A percentile compares a stretch with the other conserved stretches of the same genome.
These are phyloP conservation scores for Villa cingulata DNA, from an alignment of 2,888 invertebrate genomes.

Conservation along the genomic window DNA sequence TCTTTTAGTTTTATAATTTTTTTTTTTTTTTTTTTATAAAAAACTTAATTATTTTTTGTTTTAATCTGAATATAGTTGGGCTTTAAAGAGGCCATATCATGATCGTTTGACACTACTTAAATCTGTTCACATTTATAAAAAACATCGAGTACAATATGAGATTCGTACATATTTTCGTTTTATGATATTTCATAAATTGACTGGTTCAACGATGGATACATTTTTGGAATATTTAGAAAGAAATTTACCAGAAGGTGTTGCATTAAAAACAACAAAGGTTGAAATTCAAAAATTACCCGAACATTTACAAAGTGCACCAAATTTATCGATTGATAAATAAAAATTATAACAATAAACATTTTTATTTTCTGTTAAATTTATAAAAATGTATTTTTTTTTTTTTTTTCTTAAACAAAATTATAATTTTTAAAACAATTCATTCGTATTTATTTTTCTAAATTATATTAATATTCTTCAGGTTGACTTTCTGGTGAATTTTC, in stretches of 20 bases:
- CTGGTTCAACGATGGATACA: conserved; percentile 91
- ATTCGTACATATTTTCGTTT: conserved; percentile 81
- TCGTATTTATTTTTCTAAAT: too few relatives aligned
- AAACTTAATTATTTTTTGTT: background rate
- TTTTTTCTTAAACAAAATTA: too few relatives aligned
- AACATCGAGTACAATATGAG: conserved; percentile 93
- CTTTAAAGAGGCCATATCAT: conserved; percentile 55
- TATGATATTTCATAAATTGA: conserved; percentile 68
- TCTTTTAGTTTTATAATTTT: conserved; percentile 1
- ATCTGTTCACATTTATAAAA: conserved; percentile 81
- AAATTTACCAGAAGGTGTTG: conserved; percentile 95
- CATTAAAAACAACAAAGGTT: conserved; percentile 77
- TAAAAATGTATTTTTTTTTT: too few relatives aligned
- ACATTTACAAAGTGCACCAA: conserved; percentile 39
- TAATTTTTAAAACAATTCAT: too few relatives aligned
- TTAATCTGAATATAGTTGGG: conserved; percentile 43
- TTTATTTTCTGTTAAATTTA: too few relatives aligned
- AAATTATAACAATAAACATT: too few relatives aligned
- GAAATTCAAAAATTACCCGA: conserved; percentile 44
- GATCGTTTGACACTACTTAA: conserved; percentile 70
- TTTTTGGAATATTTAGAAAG: conserved; percentile 91
- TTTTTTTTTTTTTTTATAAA: conserved; percentile 9
- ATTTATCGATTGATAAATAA: background rate
- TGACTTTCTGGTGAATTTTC: too few relatives aligned
- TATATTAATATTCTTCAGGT: too few relatives aligned